phyloP scores from a whole-genome alignment of 2,888 invertebrate genomes.

The Noctua janthe region DNA sequence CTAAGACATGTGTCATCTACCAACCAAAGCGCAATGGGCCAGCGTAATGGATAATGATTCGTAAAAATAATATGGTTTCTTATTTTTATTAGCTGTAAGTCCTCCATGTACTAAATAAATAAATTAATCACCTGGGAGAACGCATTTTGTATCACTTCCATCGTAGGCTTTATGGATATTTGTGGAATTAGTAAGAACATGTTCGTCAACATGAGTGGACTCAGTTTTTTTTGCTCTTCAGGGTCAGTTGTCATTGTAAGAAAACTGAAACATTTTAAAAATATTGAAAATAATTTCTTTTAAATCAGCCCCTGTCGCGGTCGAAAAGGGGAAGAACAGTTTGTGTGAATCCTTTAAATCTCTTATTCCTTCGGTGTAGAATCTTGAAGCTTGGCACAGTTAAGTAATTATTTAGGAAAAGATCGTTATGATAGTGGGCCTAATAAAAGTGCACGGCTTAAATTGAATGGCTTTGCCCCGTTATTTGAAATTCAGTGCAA shows the following conservation, averaged over 20 bases:
- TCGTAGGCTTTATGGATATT: slow-evolving; percentile 90
- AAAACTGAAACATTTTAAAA: slow-evolving; percentile 75
- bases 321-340: background rate
- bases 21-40: background rate
- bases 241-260: slow-evolving; percentile 87
- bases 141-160: slow-evolving; percentile 93
- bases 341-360: background rate
- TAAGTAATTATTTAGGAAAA: background rate
- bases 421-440: background rate
- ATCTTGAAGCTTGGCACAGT: background rate
- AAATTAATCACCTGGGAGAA: slow-evolving; percentile 88
- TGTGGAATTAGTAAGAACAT: slow-evolving; percentile 92
- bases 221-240: slow-evolving; percentile 86
- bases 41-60: background rate
- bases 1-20: background rate
- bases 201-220: slow-evolving; percentile 91
- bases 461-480: background rate
- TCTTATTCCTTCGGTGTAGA: background rate
- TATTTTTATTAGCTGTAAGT: no score
- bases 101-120: no score
- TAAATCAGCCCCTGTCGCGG: background rate
- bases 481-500: background rate
- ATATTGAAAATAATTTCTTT: background rate
- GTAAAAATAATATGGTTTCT: background rate
- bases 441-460: background rate